Evolutionary conservation across 2,797 vertebrate species (phyloP).

Genomic region (Danio tinwini): DNA sequence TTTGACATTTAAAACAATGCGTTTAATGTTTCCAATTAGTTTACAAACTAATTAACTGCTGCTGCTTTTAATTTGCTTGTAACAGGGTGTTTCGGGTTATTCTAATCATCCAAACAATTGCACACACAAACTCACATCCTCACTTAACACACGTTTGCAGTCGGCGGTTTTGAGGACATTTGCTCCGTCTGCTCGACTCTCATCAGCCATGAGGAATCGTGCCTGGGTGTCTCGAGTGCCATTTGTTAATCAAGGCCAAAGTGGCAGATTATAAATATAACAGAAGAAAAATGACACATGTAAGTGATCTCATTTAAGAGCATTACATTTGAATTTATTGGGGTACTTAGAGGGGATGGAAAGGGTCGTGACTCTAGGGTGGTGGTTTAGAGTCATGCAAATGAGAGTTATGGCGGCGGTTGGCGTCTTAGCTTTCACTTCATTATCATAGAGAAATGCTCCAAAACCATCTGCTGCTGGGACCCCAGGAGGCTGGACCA

Average conservation of each 20-base stretch:
- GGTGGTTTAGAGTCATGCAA: constrained; percentile 62
- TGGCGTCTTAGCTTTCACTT: constrained; percentile 52
- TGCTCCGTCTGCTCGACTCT: constrained; percentile 39
- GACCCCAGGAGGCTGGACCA: constrained; percentile 45
- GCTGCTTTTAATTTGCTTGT: constrained; percentile 25
- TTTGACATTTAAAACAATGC: constrained; percentile 3
- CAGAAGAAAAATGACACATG: constrained; percentile 82
- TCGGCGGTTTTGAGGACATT: constrained; percentile 31
- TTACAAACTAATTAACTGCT: constrained; percentile 1
- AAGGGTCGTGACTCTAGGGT: constrained; percentile 75
- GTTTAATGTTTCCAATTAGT: constrained; percentile 9
- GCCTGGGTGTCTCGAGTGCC: constrained; percentile 73
- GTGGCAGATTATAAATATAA: constrained; percentile 84
- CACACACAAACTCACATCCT: neutral
- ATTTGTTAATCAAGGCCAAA: constrained; percentile 87
- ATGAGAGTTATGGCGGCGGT: constrained; percentile 55
- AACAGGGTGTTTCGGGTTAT: constrained; percentile 21
- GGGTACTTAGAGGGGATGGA: constrained; percentile 80
- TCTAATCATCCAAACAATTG: constrained; percentile 15
- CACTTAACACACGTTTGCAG: constrained; percentile 28
- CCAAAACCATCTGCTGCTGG: constrained; percentile 57
- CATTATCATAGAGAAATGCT: constrained; percentile 57
- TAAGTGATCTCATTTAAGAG: constrained; percentile 84
- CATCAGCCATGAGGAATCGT: constrained; percentile 72
- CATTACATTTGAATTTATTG: constrained; percentile 85